These are phyloP conservation scores for Prosapia bicincta DNA, from an alignment of 2,888 invertebrate genomes.

Conservation along the genomic window DNA sequence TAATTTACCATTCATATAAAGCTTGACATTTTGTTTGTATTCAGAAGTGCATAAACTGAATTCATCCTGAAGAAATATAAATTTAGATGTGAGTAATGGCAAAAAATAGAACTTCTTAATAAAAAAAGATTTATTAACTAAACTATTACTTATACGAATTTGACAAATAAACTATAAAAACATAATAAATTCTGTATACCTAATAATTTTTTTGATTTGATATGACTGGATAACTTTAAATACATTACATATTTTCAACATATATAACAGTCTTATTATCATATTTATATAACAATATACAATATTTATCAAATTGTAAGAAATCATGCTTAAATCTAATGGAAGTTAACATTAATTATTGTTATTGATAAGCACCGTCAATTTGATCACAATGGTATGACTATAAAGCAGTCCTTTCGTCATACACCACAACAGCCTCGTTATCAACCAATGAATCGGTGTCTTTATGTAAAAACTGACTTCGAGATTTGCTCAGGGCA, in stretches of 20 bases:
- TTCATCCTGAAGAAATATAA: too few relatives aligned
- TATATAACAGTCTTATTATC: neutral
- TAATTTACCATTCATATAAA: too few relatives aligned
- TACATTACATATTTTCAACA: neutral
- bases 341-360: neutral
- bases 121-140: neutral
- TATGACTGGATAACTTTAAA: neutral
- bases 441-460: conserved; percentile 65
- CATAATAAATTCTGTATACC: neutral
- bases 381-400: neutral
- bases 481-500: conserved; percentile 71
- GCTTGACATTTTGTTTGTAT: too few relatives aligned
- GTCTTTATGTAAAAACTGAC: conserved; percentile 53
- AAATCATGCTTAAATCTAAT: neutral
- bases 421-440: conserved; percentile 77
- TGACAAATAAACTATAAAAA: neutral
- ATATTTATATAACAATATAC: neutral
- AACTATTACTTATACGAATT: neutral
- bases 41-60: too few relatives aligned
- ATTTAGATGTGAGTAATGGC: too few relatives aligned
- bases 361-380: neutral
- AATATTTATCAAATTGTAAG: conserved; percentile 2
- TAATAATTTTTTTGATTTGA: neutral
- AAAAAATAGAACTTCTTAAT: too few relatives aligned
- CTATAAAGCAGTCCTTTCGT: conserved; percentile 74